Evolutionary conservation across 2,888 invertebrate genomes (phyloP), one percentile per base, ranked within the genome.

Genomic region (Drosophila meridionalis): DNA sequence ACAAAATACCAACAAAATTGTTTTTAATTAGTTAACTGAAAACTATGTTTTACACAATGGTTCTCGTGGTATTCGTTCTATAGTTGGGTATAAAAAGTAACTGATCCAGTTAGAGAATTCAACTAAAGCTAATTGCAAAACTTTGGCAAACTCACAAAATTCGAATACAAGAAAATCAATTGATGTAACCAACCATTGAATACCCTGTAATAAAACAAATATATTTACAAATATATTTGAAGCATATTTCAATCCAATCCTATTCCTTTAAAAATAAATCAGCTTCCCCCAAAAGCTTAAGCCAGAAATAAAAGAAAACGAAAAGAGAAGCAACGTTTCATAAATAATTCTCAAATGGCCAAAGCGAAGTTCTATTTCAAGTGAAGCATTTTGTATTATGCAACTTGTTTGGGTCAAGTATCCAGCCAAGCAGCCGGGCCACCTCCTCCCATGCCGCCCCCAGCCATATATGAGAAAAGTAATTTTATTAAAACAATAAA

Each of bases 401-500:
- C 34, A 52, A 34, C 34, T 52, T 34, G 34, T 34, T 52, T 34
- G 52, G 78, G 64, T 42, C 56, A 59, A 57, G 56, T 79, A 74
- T 45, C 34, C 34, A 4, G 28, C 3, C 26, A 30, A 7, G 47
- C 47, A 47, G n/a, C 50, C 34, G 26, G 6, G 6, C 7, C 14
- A 2, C 28, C n/a, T 7, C 8, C 32, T 9, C 6, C 36, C 20
- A 20, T 20, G 20, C 20, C 20, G 20, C 20, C 43, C 43, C 20
- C 8, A 8, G 8, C 32, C 6, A 9, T 48, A 47, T 42, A 62
- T 59, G 58, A 34, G 47, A 66, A 79, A 67, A 65, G 65, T 76
- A 71, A 79, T 79, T 73, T 74, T 73, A 77, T 85, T 70, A 67
- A 85, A 82, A 80, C 60, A 82, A 80, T 71, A 70, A 75, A 69